phyloP scores from a whole-genome alignment of 2,797 vertebrate genomes.

The Myotis myotis region DNA sequence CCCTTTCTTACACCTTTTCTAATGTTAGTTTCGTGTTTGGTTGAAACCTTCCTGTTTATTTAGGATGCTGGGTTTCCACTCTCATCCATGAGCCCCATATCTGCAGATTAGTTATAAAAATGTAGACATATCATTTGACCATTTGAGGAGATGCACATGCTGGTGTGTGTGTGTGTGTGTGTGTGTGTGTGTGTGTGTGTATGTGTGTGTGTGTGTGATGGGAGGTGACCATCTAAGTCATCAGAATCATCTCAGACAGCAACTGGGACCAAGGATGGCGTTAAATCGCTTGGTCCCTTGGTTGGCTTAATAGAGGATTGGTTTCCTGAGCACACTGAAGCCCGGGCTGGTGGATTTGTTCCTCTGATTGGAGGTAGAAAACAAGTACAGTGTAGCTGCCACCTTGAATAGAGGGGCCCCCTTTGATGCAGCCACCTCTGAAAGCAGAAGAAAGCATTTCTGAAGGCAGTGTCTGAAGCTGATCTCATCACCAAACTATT shows the following conservation, averaged over 20 bases:
- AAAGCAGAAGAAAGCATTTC: slow-evolving; percentile 39
- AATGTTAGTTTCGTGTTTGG: not conserved
- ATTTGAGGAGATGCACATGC: not conserved
- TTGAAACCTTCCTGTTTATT: not conserved
- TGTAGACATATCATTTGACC: not conserved
- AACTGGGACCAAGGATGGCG: not conserved
- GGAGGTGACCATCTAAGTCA: not conserved
- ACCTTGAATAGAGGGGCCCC: no score
- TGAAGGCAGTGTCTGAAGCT: not conserved
- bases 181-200: not conserved
- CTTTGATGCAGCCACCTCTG: not conserved
- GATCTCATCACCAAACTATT: not conserved
- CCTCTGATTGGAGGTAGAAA: not conserved
- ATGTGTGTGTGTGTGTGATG: not conserved
- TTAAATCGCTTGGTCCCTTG: not conserved
- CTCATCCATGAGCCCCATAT: not conserved
- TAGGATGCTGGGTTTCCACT: not conserved
- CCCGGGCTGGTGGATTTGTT: not conserved
- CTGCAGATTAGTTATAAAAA: not conserved
- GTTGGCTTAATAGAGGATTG: not conserved
- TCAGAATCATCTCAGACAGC: not conserved
- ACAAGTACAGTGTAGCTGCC: not conserved
- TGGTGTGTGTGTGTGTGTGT: not conserved
- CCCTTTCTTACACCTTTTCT: not conserved
- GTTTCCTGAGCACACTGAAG: not conserved